Evolutionary conservation across 2,888 invertebrate species (phyloP).

Genomic region (Melinaea menophilus): DNA sequence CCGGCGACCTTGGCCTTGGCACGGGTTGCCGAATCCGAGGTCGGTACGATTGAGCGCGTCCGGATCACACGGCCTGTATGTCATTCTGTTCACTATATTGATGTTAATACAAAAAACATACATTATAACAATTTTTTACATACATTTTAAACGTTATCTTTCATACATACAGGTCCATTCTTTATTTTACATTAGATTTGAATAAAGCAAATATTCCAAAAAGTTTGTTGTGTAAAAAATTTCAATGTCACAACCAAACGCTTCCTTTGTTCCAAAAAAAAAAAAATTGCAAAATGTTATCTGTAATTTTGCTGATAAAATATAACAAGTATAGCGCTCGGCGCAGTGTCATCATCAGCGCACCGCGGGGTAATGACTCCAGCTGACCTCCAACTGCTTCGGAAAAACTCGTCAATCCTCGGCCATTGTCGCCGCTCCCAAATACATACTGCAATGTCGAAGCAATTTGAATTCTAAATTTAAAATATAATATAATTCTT

Average conservation of each 20-base stretch:
- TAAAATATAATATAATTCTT: too few species aligned
- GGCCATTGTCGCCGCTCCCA: constrained; percentile 45
- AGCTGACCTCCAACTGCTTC: constrained; percentile 76
- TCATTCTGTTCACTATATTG: constrained; percentile 31
- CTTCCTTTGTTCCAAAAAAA: too few species aligned
- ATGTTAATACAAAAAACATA: constrained; percentile 17
- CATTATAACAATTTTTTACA: too few species aligned
- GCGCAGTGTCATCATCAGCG: constrained; percentile 40
- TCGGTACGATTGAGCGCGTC: constrained; percentile 70
- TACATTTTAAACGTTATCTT: neutral
- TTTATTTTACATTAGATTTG: neutral
- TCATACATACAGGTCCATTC: neutral
- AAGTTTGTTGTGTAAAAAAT: too few species aligned
- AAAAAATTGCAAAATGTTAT: neutral
- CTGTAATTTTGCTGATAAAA: neutral
- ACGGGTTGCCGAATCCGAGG: constrained; percentile 73
- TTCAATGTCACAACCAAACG: too few species aligned
- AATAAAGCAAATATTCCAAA: too few species aligned
- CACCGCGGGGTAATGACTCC: constrained; percentile 80
- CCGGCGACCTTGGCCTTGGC: constrained; percentile 74
- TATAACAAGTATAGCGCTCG: constrained; percentile 24
- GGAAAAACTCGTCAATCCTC: constrained; percentile 63
- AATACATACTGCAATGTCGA: constrained; percentile 17
- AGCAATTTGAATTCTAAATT: neutral
- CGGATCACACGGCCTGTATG: constrained; percentile 67